phyloP scores from a whole-genome alignment of 2,113 vertebrate species.

The Miniopterus natalensis region DNA sequence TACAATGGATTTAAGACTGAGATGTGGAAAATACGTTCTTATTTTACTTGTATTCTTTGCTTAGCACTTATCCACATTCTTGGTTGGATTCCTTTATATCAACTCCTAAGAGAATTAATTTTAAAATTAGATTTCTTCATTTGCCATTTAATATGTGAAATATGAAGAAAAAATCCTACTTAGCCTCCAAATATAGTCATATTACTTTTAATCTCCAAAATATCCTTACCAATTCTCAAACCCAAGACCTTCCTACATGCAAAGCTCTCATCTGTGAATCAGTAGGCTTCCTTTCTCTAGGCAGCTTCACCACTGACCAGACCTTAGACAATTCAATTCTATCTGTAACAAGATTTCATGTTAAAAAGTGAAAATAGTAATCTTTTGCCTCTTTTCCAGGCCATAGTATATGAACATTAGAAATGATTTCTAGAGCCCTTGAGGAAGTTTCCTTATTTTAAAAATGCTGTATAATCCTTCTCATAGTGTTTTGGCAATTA shows the following conservation, averaged over 20 bases:
- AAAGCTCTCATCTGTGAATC: constrained; percentile 1
- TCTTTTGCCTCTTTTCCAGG: not conserved
- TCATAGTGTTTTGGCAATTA: not conserved
- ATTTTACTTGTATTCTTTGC: constrained; percentile 51
- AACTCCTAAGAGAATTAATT: constrained; percentile 11
- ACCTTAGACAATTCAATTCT: not conserved
- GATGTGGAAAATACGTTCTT: not conserved
- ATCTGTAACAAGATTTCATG: not conserved
- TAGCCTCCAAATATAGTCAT: not conserved
- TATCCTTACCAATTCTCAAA: not conserved
- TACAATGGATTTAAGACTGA: constrained; percentile 52
- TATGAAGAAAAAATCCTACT: constrained; percentile 31
- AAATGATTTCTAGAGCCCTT: constrained; percentile 53
- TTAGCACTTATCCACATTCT: constrained; percentile 32
- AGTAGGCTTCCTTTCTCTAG: not conserved
- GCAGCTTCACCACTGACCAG: not conserved
- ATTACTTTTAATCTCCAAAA: constrained; percentile 32
- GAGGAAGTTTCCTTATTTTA: constrained; percentile 60
- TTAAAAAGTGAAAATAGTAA: constrained; percentile 51
- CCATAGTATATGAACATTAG: not conserved
- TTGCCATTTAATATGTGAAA: not conserved
- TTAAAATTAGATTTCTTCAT: constrained; percentile 26
- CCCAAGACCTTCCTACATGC: not conserved
- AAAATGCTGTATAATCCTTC: constrained; percentile 44
- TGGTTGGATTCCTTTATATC: constrained; percentile 10